These are phyloP conservation scores for Peromyscus attwateri DNA, from an alignment of 2,797 vertebrate species.

Conservation along the genomic window DNA sequence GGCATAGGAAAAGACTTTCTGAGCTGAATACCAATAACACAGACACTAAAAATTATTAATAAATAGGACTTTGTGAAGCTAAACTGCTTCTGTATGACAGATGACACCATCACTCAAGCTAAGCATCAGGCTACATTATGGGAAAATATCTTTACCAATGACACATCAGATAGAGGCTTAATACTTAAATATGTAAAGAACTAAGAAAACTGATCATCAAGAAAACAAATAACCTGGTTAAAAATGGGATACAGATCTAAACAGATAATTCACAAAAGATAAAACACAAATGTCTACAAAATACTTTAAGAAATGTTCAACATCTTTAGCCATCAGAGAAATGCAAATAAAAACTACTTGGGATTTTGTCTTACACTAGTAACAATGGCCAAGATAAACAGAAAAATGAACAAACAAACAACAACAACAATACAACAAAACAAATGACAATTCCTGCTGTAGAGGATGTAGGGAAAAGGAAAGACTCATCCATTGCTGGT, in stretches of 20 bases:
- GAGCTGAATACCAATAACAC: background rate
- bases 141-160: background rate
- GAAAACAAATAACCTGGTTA: background rate
- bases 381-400: background rate
- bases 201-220: background rate
- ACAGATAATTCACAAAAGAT: background rate
- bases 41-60: background rate
- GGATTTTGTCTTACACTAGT: background rate
- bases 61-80: background rate
- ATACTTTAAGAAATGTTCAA: background rate
- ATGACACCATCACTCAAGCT: background rate
- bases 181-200: background rate
- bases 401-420: too few species aligned
- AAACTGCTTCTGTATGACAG: background rate
- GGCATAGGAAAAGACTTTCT: background rate
- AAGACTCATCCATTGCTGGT: background rate
- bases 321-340: background rate
- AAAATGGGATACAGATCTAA: background rate
- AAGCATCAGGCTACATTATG: background rate
- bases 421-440: background rate
- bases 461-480: background rate
- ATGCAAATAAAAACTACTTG: background rate
- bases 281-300: background rate
- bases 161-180: background rate
- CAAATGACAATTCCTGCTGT: background rate